Base-by-base conservation (phyloP, 2,888 invertebrate species). In the Andrena marginata region DNA sequence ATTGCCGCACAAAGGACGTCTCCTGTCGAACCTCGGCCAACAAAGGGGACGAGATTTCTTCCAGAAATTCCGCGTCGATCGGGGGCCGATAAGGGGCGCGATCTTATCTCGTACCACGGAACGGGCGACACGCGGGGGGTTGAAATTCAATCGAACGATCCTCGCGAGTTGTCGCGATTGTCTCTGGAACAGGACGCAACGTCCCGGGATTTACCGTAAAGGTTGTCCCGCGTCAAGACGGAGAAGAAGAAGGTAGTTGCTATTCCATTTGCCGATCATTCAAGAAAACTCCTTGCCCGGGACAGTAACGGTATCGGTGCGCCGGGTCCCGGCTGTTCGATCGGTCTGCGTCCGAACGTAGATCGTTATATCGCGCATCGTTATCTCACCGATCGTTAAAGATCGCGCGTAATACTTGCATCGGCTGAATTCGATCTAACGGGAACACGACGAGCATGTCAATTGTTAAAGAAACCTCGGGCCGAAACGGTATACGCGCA, bases 301-400 rank as follows among this genome's bases (percentile, higher is more conserved):
- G 87, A 88, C 85, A 82, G 73, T 90, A 90, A 90, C 91, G 90
- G 90, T 86, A 87, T 76, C 82, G 80, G 51, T 42, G 26, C 56
- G 75, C 65, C 69, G 73, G 78, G 75, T 72, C 63, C 73, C 78
- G 42, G 73, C 74, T 74, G 85, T 78, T 87, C 87, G 87, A 87
- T 87, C 87, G 74, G 59, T 75, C 84, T 80, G 85, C 88, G 76
- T 85, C 77, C 85, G 84, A 89, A 89, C 88, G 89, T 78, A 89
- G 91, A 91, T 91, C 91, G 89, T 92, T 91, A 89, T 89, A 91
- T 90, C 89, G 88, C 89, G 86, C 88, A 87, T 92, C 91, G 90
- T 92, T 92, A 92, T 92, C 90, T 87, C 26, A 82, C 70, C 76
- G 88, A 88, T 92, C 91, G 89, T 89, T 87, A 87, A 82, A 88